Percentiles rank a stretch among this genome's conserved stretches.
phyloP scores from a whole-genome alignment of 2,888 invertebrate genomes.

The Tinea trinotella region DNA sequence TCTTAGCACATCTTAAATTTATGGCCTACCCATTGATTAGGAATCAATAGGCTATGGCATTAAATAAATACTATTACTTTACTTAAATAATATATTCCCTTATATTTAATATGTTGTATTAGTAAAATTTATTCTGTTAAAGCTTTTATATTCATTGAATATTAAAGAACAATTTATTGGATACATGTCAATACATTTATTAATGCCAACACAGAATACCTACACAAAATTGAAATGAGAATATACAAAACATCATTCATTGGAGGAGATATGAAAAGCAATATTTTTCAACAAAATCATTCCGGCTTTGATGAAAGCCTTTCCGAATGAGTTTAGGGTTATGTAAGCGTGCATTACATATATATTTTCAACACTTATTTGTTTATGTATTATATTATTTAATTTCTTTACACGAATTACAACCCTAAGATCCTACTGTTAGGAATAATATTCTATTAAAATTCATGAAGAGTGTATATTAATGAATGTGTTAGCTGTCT shows the following conservation, averaged over 20 bases:
- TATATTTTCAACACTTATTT: neutral
- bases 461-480: neutral
- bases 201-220: neutral
- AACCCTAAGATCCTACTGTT: neutral
- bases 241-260: conserved; percentile 3
- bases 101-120: no score
- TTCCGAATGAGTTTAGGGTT: neutral
- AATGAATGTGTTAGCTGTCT: neutral
- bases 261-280: neutral
- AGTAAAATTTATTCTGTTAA: no score
- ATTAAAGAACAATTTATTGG: neutral
- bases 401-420: neutral
- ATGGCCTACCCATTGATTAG: no score
- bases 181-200: neutral
- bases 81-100: no score
- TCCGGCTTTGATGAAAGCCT: conserved; percentile 3
- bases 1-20: no score
- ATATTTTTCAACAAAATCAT: conserved; percentile 11
- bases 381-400: neutral
- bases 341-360: neutral
- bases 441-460: neutral
- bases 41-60: no score
- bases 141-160: no score
- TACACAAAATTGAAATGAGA: conserved; percentile 2
- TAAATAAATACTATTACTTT: no score